phyloP scores from a whole-genome alignment of 2,888 invertebrate genomes.

The Drosophila quasianomalipes region DNA sequence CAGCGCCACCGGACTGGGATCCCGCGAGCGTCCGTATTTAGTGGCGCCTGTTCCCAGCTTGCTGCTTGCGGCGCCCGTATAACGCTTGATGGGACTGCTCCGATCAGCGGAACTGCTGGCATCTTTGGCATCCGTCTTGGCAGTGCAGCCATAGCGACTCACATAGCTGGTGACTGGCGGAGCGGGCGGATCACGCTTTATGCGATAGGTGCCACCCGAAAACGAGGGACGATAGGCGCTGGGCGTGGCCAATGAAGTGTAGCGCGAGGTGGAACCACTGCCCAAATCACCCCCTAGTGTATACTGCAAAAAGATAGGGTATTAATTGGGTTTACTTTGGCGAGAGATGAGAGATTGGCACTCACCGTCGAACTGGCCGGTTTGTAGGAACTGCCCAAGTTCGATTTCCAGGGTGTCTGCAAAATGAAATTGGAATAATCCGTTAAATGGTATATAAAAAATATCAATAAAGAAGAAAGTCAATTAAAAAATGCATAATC shows the following conservation, averaged over 20 bases:
- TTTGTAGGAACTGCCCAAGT: conserved; percentile 83
- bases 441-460: not conserved
- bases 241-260: conserved; percentile 82
- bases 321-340: rapidly evolving
- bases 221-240: conserved; percentile 85
- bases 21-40: conserved; percentile 83
- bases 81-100: conserved; percentile 76
- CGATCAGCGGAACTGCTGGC: conserved; percentile 66
- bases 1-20: conserved; percentile 83
- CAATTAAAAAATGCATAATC: not conserved
- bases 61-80: conserved; percentile 64
- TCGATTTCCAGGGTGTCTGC: conserved; percentile 85
- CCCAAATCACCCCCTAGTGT: conserved; percentile 82
- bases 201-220: conserved; percentile 85
- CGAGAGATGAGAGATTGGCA: rapidly evolving
- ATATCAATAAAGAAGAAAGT: not conserved
- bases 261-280: conserved; percentile 71
- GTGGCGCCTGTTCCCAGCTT: conserved; percentile 46
- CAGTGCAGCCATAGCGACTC: conserved; percentile 78
- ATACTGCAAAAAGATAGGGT: conserved; percentile 68
- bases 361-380: conserved; percentile 81
- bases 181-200: conserved; percentile 82
- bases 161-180: conserved; percentile 74
- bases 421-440: conserved; percentile 20
- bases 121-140: conserved; percentile 60